phyloP scores from a whole-genome alignment of 2,888 invertebrate genomes.

The Amitus sp. region DNA sequence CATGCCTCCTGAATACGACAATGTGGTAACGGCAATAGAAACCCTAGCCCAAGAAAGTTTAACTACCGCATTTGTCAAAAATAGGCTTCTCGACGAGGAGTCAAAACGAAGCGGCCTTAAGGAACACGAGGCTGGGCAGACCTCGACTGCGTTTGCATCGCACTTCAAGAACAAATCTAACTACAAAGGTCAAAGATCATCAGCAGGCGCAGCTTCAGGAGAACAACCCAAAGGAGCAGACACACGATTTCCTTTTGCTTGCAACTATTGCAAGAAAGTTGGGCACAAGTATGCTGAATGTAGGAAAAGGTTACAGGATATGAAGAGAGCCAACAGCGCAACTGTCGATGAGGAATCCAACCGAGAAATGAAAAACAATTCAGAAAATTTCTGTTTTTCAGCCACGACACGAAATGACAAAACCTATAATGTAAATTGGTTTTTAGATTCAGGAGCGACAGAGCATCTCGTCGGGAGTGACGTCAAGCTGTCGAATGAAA shows the following conservation, averaged over 20 bases:
- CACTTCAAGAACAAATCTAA: too few species aligned
- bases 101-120: conserved; percentile 4
- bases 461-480: conserved; percentile 35
- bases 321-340: background rate
- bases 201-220: too few species aligned
- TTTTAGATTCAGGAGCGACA: conserved; percentile 42
- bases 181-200: too few species aligned
- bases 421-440: too few species aligned
- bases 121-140: too few species aligned
- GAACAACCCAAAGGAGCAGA: too few species aligned
- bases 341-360: too few species aligned
- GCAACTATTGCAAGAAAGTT: conserved; percentile 2
- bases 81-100: conserved; percentile 20
- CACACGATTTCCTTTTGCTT: conserved; percentile 9
- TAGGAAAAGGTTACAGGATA: conserved; percentile 1
- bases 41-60: conserved; percentile 13
- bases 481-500: conserved; percentile 23
- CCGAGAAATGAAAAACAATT: too few species aligned
- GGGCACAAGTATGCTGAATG: conserved; percentile 10
- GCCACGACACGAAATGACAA: conserved; percentile 6
- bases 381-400: conserved; percentile 1
- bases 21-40: conserved; percentile 43
- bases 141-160: too few species aligned
- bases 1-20: conserved; percentile 40
- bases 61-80: conserved; percentile 15